Base-by-base conservation (phyloP, 2,888 invertebrate species). In the Ectemnius cavifrons region DNA sequence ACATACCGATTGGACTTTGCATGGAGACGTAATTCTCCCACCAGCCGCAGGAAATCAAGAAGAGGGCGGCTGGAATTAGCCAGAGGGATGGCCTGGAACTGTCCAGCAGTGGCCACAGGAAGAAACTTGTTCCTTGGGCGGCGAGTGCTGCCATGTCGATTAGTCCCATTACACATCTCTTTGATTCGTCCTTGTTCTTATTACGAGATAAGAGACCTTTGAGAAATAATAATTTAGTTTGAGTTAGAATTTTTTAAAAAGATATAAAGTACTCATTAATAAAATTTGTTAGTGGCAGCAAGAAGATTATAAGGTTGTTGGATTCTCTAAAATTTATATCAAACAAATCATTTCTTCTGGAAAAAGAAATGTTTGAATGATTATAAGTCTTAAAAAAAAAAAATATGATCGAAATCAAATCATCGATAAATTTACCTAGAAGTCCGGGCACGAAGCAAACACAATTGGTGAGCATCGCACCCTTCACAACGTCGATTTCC, bases 1-100 rank as follows among this genome's bases (percentile, higher is more conserved):
- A 62, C 71, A 71, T 89, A 94, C 95, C 95, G 77, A 98, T 93
- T 0, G 97, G 95, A 70, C 98, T 97, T 85, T 96, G 94, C 71
- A 94, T 93, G 71, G 97, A 96, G 0, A 98, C 97, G 89, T 97
- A 99, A 91, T 99, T 99, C 91, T 99, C 99, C 99, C 99, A 99
- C 98, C 98, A 99, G 27, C 97, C 97, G 52, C 97, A 93, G 0
- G 99, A 99, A 78, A 97, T 95, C 85, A 98, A 94, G 67, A 97
- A 91, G 49, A 97, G 93, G 0, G 97, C 93, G 0, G 97, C 92
- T 0, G 98, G 98, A 83, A 99, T 96, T 59, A 97, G 92, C 96
- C 96, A 97, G 52, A 97, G 91, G 65, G 94, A 94, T 0, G 95
- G 94, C 77, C 94, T 94, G 78, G 89, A 82, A 14, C 94, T 94